Evolutionary conservation across 2,113 vertebrate genomes (phyloP), one percentile per base, ranked within the genome.

Genomic region (Marmota flaviventris): DNA sequence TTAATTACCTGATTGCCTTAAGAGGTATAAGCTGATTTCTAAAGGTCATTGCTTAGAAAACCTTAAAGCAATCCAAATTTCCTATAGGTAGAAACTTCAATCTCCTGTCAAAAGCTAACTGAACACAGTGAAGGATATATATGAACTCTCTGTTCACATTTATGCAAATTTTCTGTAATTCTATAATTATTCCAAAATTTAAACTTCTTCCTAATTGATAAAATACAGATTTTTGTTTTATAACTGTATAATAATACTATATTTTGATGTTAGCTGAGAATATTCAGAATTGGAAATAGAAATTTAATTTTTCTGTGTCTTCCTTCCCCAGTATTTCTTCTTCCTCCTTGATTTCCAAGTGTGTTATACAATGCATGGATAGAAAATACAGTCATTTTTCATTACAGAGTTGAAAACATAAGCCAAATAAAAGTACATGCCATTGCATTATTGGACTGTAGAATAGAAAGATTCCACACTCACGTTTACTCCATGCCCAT

Each of bases 1-100:
- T 94, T 95, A 94, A 96, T 92, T 96, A 93, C 27, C 72, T 93
- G 32, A 96, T 93, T 96, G 95, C 24, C 61, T 96, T 96, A 88
- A 91, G 91, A 96, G 95, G 22, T 92, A 96, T 56, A 82, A 45
- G 67, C 12, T 95, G 84, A 95, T 96, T 91, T 69, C 82, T 91
- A 96, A 93, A 95, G 95, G 75, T 53, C 63, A 83, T 12, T 94
- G 67, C 75, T 96, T 88, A 89, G 69, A 87, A 95, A 90, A 91
- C 25, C 67, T 85, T 70, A 58, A 95, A 70, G 93, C 82, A 95
- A 96, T 86, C 42, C 70, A 95, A 29, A 92, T 79, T 90, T 83
- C 82, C 92, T 77, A 90, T 39, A 11, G 63, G n/a, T 77, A 32
- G 25, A 95, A 86, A 89, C 0, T 9, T 85, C 56, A 76, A 17